A percentile compares a stretch with the other conserved stretches of the same genome.
Evolutionary conservation across 53 echinoderm and acorn worm genomes (phyloP).

Genomic region (Luidia sarsii): DNA sequence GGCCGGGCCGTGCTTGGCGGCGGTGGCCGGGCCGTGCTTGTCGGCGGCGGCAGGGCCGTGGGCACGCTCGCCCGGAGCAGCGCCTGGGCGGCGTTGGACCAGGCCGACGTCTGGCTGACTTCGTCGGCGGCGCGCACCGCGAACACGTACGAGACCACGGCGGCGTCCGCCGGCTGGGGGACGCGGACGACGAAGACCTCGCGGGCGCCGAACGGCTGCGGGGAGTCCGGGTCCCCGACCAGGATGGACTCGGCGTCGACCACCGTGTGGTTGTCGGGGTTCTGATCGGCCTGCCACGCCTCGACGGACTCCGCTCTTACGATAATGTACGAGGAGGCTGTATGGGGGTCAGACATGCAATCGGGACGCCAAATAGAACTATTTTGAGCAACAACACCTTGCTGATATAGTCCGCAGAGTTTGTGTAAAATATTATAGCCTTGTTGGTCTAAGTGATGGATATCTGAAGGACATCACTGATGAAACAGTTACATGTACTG

Average conservation of each 20-base stretch:
- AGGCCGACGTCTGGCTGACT: slow-evolving; percentile 3
- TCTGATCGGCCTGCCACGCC: slow-evolving; percentile 53
- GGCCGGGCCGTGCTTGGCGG: not conserved
- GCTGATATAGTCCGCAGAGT: too few species aligned
- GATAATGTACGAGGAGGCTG: slow-evolving; percentile 52
- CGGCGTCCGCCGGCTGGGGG: not conserved
- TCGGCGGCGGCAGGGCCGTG: too few species aligned
- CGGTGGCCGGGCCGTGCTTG: slow-evolving; percentile 39
- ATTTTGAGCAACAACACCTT: too few species aligned
- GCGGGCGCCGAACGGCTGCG: slow-evolving; percentile 38
- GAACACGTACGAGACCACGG: slow-evolving; percentile 56
- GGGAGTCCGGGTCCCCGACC: slow-evolving; percentile 26
- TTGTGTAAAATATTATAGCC: too few species aligned
- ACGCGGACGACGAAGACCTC: slow-evolving; percentile 59
- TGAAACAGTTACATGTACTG: too few species aligned
- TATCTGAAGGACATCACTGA: too few species aligned
- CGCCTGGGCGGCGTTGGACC: slow-evolving; percentile 60
- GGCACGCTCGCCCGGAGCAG: too few species aligned
- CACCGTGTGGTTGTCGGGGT: not conserved
- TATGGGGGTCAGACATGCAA: too few species aligned
- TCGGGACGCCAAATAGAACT: too few species aligned
- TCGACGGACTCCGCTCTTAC: slow-evolving; percentile 28
- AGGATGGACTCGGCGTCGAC: slow-evolving; percentile 49
- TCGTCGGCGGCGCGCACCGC: slow-evolving; percentile 64
- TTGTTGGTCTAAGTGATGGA: too few species aligned